Percentiles rank a stretch among this genome's conserved stretches.
phyloP scores from a whole-genome alignment of 2,888 invertebrate species.

The Emmelina monodactyla region DNA sequence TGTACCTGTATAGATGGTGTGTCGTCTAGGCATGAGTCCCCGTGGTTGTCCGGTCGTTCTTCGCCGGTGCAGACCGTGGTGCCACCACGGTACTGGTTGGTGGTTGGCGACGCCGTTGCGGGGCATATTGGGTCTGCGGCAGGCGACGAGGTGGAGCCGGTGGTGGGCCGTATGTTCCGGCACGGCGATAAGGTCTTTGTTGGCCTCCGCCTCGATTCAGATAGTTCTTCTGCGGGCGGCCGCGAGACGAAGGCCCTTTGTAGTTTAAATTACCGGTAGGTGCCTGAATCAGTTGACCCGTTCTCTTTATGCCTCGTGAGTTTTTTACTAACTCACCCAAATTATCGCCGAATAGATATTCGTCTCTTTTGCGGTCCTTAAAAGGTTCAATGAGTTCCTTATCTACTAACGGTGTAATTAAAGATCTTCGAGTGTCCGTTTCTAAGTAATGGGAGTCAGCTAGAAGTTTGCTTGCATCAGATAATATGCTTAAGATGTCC shows the following conservation, averaged over 20 bases:
- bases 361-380: constrained; percentile 7
- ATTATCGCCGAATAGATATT: constrained; percentile 7
- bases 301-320: constrained; percentile 5
- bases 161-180: neutral
- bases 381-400: constrained; percentile 3
- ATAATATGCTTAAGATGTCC: constrained; percentile 1
- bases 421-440: constrained; percentile 5
- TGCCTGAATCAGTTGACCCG: constrained; percentile 5
- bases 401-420: constrained; percentile 4
- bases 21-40: neutral
- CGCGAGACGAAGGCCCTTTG: constrained; percentile 3
- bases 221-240: neutral
- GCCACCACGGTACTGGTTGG: neutral
- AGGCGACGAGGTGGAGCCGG: neutral
- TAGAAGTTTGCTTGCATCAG: constrained; percentile 3
- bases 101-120: neutral
- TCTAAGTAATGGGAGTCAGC: constrained; percentile 6
- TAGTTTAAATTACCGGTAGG: constrained; percentile 6
- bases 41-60: neutral
- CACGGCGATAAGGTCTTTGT: neutral
- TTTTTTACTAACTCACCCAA: constrained; percentile 6
- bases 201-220: constrained; percentile 5
- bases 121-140: neutral
- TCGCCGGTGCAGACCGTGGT: neutral
- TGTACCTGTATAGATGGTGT: constrained; percentile 4